phyloP scores from a whole-genome alignment of 1,140 invertebrate genomes.

The Tribolium madens region DNA sequence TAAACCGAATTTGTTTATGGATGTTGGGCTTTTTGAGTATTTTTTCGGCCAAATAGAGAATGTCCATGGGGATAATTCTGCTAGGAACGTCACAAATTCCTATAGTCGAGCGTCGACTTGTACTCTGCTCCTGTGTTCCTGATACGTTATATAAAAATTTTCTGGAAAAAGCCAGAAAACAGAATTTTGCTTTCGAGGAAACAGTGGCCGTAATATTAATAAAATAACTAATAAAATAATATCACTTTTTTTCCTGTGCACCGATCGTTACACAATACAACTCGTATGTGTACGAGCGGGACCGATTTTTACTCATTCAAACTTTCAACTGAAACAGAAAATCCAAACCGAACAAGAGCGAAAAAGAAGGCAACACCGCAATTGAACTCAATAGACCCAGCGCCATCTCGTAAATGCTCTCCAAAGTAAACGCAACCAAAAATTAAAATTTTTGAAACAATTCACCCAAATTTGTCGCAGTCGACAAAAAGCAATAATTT shows the following conservation, averaged over 20 bases:
- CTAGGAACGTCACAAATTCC: slow-evolving; percentile 42
- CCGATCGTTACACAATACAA: slow-evolving; percentile 26
- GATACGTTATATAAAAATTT: slow-evolving; percentile 66
- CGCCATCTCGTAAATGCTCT: background rate
- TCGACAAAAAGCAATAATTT: too few species aligned
- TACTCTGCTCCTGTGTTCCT: slow-evolving; percentile 58
- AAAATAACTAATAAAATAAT: slow-evolving; percentile 62
- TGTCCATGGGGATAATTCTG: slow-evolving; percentile 40
- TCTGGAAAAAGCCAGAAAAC: slow-evolving; percentile 65
- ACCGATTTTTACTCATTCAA: slow-evolving; percentile 28
- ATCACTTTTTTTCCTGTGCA: slow-evolving; percentile 24
- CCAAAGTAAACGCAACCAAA: background rate
- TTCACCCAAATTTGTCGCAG: background rate
- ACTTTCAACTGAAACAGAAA: slow-evolving; percentile 15
- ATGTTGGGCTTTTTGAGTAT: background rate
- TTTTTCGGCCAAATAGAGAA: slow-evolving; percentile 7
- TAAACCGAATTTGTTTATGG: background rate
- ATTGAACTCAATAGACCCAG: background rate
- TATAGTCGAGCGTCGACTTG: slow-evolving; percentile 46
- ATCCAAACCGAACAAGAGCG: background rate
- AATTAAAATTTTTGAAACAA: background rate
- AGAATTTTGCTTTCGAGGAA: slow-evolving; percentile 60
- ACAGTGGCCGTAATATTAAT: slow-evolving; percentile 59
- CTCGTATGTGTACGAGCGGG: slow-evolving; percentile 16
- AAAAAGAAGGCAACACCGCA: background rate